Evolutionary conservation across 2,888 invertebrate genomes (phyloP).

Genomic region (Odontothrips loti): DNA sequence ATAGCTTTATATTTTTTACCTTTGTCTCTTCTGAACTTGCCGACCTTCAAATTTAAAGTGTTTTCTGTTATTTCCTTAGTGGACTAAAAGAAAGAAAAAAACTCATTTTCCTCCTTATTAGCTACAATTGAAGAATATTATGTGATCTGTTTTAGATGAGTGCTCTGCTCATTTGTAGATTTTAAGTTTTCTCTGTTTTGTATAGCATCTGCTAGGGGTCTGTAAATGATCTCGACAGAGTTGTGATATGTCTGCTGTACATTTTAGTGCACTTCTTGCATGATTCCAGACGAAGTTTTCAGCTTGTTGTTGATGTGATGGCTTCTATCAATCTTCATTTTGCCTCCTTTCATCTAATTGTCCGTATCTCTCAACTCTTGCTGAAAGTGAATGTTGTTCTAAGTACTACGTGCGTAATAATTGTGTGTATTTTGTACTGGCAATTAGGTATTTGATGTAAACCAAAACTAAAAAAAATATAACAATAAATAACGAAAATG

Average conservation of each 20-base stretch:
- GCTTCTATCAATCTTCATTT: not conserved
- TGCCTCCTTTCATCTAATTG: not conserved
- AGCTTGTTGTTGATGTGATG: not conserved
- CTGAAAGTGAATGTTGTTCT: not conserved
- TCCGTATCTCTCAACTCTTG: not conserved
- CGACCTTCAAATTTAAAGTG: too few species aligned
- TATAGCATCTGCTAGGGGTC: not conserved
- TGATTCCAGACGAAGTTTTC: not conserved
- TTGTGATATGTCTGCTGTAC: conserved; percentile 20
- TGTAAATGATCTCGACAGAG: not conserved
- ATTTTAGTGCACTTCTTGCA: not conserved
- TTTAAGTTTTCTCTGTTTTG: not conserved
- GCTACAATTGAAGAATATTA: not conserved
- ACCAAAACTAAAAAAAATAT: not conserved
- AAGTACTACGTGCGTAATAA: not conserved
- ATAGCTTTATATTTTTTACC: too few species aligned
- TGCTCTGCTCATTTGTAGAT: not conserved
- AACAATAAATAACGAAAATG: not conserved
- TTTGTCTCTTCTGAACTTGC: too few species aligned
- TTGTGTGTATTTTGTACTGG: not conserved
- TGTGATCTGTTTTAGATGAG: not conserved
- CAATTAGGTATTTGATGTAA: not conserved
- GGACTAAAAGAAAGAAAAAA: too few species aligned
- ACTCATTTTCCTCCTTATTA: too few species aligned
- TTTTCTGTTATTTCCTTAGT: too few species aligned